These are phyloP conservation scores for Holothuria leucospilota DNA, from an alignment of 53 echinoderm and acorn worm species.

Conservation along the genomic window DNA sequence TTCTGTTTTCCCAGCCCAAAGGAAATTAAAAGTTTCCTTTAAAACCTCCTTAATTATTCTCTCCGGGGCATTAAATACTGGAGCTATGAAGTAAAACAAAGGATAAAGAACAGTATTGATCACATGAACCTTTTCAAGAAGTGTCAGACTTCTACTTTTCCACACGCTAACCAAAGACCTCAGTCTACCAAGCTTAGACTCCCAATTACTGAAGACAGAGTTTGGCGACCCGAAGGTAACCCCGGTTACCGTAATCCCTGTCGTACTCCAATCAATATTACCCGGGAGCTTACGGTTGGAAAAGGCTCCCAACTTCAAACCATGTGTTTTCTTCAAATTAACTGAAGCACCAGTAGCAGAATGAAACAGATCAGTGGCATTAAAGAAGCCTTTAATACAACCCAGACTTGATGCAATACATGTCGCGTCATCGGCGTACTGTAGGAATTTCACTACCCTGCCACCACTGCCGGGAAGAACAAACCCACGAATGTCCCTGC, in stretches of 20 bases:
- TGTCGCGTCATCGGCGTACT: no score
- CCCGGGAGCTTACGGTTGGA: conserved; percentile 33
- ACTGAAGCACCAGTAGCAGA: conserved; percentile 37
- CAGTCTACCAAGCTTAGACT: not conserved
- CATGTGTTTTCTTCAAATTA: conserved; percentile 25
- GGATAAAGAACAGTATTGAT: not conserved
- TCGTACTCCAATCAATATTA: not conserved
- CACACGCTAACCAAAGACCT: not conserved
- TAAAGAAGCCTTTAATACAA: conserved; percentile 3
- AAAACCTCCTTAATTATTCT: not conserved
- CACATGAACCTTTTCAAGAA: no score
- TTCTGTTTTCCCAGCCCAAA: not conserved
- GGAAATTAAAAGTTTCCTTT: not conserved
- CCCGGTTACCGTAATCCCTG: not conserved
- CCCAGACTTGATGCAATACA: no score
- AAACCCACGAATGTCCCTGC: conserved; percentile 24
- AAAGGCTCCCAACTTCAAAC: conserved; percentile 43
- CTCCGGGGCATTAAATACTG: not conserved
- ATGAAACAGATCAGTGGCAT: conserved; percentile 3
- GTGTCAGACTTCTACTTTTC: no score
- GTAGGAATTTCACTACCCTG: conserved; percentile 4
- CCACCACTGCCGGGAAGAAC: conserved; percentile 47
- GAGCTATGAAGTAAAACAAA: not conserved
- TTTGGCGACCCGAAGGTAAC: not conserved
- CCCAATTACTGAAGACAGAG: not conserved